These are phyloP conservation scores for Pseudococcus viburni DNA, from an alignment of 2,888 invertebrate genomes.

Conservation along the genomic window DNA sequence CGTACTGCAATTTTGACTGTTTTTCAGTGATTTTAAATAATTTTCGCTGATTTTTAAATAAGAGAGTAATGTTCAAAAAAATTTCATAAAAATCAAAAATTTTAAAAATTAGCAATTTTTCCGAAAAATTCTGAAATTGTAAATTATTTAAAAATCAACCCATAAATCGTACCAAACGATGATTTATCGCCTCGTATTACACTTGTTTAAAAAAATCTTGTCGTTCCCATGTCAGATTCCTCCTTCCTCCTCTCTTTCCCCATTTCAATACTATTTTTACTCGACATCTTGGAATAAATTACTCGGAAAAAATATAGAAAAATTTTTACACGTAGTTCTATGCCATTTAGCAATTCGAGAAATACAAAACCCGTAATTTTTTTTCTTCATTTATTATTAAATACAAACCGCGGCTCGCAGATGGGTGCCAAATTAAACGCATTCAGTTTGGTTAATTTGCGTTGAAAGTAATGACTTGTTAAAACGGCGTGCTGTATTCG, in stretches of 20 bases:
- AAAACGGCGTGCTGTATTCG: constrained; percentile 36
- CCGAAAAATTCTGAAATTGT: too few relatives aligned
- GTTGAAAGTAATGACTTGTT: constrained; percentile 50
- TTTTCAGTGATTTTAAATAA: too few relatives aligned
- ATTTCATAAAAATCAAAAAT: too few relatives aligned
- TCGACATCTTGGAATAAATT: constrained; percentile 5
- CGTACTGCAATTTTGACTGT: too few relatives aligned
- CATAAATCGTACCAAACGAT: too few relatives aligned
- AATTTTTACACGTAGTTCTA: background rate
- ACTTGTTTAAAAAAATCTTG: background rate
- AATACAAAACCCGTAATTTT: constrained; percentile 9
- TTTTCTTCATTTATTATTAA: constrained; percentile 15
- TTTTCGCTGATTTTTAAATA: too few relatives aligned
- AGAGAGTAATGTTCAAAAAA: too few relatives aligned
- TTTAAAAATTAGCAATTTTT: too few relatives aligned
- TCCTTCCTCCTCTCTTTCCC: background rate
- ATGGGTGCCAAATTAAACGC: constrained; percentile 57
- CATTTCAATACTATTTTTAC: background rate
- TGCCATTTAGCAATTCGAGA: background rate
- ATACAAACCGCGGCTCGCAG: background rate
- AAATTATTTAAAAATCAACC: too few relatives aligned
- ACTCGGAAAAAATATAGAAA: background rate
- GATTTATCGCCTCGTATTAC: too few relatives aligned
- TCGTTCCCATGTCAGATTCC: background rate
- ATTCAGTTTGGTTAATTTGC: constrained; percentile 43